Percentiles rank a stretch among this genome's conserved stretches.
phyloP scores from a whole-genome alignment of 2,888 invertebrate species.

The Parasteatoda lunata region DNA sequence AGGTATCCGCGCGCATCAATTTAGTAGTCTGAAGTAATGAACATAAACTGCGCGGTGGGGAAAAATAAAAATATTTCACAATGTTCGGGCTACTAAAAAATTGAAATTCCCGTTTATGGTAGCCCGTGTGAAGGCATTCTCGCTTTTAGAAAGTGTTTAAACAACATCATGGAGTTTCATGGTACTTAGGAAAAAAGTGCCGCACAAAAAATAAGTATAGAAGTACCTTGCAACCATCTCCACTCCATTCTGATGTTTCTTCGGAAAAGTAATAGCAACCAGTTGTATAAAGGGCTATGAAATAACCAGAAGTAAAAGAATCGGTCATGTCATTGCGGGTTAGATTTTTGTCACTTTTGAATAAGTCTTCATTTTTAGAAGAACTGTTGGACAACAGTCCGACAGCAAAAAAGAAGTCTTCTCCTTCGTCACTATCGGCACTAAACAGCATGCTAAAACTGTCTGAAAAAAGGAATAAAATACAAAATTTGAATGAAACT shows the following conservation, averaged over 20 bases:
- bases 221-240: constrained; percentile 71
- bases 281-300: constrained; percentile 72
- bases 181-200: too few relatives aligned
- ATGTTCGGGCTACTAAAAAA: too few relatives aligned
- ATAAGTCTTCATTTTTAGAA: neutral
- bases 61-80: too few relatives aligned
- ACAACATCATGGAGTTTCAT: too few relatives aligned
- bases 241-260: constrained; percentile 69
- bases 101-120: too few relatives aligned
- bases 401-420: constrained; percentile 46
- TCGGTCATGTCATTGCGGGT: constrained; percentile 70
- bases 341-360: constrained; percentile 37
- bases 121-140: too few relatives aligned
- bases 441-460: constrained; percentile 21
- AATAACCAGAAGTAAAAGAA: constrained; percentile 72
- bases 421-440: neutral
- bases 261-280: constrained; percentile 73
- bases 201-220: neutral
- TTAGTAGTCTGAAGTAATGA: too few relatives aligned
- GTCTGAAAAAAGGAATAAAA: constrained; percentile 11
- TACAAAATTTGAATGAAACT: neutral
- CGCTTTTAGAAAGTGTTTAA: too few relatives aligned
- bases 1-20: too few relatives aligned
- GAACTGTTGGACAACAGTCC: constrained; percentile 25
- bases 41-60: too few relatives aligned